Percentiles rank a stretch among this genome's conserved stretches.
Conservation (phyloP, 2,888 invertebrate genomes). For the Ophion obscuratus region DNA sequence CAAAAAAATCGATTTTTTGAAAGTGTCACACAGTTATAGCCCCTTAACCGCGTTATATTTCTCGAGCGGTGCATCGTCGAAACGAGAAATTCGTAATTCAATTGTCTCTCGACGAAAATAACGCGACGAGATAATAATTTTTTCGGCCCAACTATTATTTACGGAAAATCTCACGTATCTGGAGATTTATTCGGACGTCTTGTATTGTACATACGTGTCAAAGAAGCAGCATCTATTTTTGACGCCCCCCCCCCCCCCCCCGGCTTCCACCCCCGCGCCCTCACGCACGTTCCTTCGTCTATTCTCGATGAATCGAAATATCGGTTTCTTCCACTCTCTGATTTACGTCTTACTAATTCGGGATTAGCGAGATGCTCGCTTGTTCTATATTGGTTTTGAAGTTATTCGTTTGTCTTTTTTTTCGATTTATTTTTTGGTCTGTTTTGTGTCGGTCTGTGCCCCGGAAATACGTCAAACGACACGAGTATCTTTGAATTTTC, state of each 20-base stretch:
- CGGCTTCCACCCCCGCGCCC: background rate
- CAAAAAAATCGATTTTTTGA: too few species aligned
- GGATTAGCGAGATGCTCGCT: conserved; percentile 21
- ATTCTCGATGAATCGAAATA: conserved; percentile 19
- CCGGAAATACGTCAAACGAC: too few species aligned
- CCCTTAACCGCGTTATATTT: background rate
- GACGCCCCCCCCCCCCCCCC: conserved; percentile 16
- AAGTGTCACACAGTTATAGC: too few species aligned
- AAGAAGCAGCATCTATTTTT: conserved; percentile 44
- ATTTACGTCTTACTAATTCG: conserved; percentile 47
- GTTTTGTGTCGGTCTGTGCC: background rate
- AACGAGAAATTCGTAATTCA: background rate
- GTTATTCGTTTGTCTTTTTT: background rate
- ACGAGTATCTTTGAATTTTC: background rate
- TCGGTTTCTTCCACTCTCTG: conserved; percentile 16
- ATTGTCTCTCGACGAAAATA: conserved; percentile 6
- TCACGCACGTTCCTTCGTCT: background rate
- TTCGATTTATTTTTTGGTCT: background rate
- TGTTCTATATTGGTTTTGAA: conserved; percentile 39
- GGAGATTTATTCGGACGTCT: background rate
- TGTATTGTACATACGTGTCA: background rate
- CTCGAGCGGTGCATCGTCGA: background rate
- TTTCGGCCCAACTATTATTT: background rate
- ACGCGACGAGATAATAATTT: background rate
- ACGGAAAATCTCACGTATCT: conserved; percentile 39